These are phyloP conservation scores for Gallinago undulata DNA, from an alignment of 2,113 vertebrate species.

Conservation along the genomic window DNA sequence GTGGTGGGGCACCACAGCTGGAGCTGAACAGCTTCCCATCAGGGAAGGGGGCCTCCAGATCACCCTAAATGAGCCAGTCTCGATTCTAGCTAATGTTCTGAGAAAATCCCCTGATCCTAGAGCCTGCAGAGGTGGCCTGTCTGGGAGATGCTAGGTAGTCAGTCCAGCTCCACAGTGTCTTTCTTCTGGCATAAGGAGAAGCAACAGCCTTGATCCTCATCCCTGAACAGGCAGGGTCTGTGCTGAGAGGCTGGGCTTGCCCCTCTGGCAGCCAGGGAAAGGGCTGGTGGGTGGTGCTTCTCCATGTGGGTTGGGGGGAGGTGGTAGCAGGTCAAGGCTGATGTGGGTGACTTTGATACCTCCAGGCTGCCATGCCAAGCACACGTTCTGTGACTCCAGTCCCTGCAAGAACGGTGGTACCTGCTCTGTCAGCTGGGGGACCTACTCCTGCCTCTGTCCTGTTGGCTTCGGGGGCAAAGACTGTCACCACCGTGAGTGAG, in stretches of 20 bases:
- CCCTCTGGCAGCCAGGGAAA: neutral
- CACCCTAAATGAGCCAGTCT: neutral
- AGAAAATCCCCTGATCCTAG: neutral
- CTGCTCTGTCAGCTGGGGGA: conserved; percentile 93
- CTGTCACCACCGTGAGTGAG: conserved; percentile 88
- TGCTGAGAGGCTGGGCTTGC: neutral
- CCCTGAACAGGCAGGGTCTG: neutral
- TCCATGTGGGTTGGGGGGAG: neutral
- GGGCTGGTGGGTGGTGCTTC: neutral
- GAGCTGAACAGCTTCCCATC: neutral
- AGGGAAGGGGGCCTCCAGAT: neutral
- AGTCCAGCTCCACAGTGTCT: neutral
- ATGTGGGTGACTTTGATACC: neutral
- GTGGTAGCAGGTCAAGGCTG: neutral
- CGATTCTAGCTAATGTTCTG: neutral
- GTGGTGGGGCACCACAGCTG: neutral
- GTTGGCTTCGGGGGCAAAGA: conserved; percentile 95
- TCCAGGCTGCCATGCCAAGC: conserved; percentile 92
- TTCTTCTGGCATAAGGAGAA: neutral
- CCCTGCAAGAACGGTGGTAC: conserved; percentile 93
- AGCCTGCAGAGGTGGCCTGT: neutral
- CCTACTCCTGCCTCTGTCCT: conserved; percentile 92
- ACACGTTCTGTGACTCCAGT: conserved; percentile 88
- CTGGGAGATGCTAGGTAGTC: neutral
- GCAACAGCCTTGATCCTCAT: neutral